A percentile compares a stretch with the other conserved stretches of the same genome.
Conservation (phyloP, 2,797 vertebrate genomes). For the Trematomus bernacchii region DNA sequence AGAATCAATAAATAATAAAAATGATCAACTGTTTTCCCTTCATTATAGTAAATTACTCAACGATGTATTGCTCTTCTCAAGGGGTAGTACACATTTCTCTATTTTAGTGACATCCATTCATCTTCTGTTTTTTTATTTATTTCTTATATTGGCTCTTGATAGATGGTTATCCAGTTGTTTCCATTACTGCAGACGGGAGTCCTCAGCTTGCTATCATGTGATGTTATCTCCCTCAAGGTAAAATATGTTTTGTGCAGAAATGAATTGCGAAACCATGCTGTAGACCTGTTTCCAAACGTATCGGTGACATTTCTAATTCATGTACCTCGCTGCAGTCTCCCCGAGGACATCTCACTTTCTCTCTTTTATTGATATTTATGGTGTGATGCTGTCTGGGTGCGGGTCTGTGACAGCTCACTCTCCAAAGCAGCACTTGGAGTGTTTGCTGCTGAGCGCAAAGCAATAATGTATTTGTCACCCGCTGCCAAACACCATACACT, state of each 20-base stretch:
- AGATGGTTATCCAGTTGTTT: conserved; percentile 43
- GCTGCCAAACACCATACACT: conserved; percentile 72
- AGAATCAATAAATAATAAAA: neutral
- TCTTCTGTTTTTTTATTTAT: neutral
- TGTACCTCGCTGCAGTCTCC: conserved; percentile 63
- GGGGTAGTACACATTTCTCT: neutral
- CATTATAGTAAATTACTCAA: neutral
- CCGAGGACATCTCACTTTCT: conserved; percentile 71
- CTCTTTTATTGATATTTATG: conserved; percentile 83
- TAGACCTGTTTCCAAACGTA: conserved; percentile 63
- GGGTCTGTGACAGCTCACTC: conserved; percentile 78
- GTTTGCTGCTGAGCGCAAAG: conserved; percentile 73
- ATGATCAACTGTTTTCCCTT: neutral
- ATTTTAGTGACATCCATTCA: neutral
- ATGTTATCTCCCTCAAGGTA: conserved; percentile 54
- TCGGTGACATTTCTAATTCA: conserved; percentile 79
- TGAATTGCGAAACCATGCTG: conserved; percentile 49
- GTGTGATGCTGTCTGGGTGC: conserved; percentile 64
- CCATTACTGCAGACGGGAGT: conserved; percentile 40
- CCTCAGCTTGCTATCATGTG: conserved; percentile 35
- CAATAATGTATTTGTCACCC: conserved; percentile 82
- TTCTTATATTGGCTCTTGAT: conserved; percentile 29
- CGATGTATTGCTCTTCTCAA: neutral
- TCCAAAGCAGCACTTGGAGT: conserved; percentile 73
- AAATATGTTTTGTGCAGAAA: conserved; percentile 60